Evolutionary conservation across 1,140 invertebrate genomes (phyloP).

Genomic region (Bombus ignitus): DNA sequence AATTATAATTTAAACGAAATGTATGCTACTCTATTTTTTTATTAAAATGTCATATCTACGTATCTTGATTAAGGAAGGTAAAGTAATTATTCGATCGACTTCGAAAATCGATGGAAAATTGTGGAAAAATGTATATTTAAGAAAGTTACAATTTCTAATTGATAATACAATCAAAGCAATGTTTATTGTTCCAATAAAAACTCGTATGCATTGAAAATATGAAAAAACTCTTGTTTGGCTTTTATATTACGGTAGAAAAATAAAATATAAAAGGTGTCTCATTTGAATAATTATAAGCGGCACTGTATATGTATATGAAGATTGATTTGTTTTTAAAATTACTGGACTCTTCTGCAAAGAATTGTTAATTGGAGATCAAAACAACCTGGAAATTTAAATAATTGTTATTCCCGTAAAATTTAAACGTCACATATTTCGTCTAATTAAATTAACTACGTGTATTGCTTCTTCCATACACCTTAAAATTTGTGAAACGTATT

Average conservation of each 20-base stretch:
- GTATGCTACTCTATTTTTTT: not conserved
- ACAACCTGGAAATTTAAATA: not conserved
- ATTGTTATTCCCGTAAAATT: not conserved
- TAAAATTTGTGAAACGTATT: not conserved
- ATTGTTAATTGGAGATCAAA: not conserved
- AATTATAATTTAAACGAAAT: not conserved
- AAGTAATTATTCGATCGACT: too few relatives aligned
- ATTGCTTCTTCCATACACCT: not conserved
- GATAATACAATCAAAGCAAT: too few relatives aligned
- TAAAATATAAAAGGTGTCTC: not conserved
- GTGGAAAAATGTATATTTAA: too few relatives aligned
- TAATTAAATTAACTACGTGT: not conserved
- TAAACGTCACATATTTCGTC: not conserved
- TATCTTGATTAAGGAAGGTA: too few relatives aligned
- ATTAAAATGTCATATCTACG: too few relatives aligned
- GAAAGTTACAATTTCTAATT: too few relatives aligned
- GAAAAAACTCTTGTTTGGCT: too few relatives aligned
- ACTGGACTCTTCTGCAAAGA: not conserved
- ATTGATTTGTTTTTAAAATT: not conserved
- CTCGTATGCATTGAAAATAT: too few relatives aligned
- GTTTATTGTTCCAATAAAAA: too few relatives aligned
- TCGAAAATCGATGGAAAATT: too few relatives aligned
- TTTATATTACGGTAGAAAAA: too few relatives aligned
- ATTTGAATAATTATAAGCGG: not conserved
- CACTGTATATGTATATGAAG: too few relatives aligned